These are phyloP conservation scores for Brachionus angularis DNA, from an alignment of 1,140 invertebrate species.

Conservation along the genomic window DNA sequence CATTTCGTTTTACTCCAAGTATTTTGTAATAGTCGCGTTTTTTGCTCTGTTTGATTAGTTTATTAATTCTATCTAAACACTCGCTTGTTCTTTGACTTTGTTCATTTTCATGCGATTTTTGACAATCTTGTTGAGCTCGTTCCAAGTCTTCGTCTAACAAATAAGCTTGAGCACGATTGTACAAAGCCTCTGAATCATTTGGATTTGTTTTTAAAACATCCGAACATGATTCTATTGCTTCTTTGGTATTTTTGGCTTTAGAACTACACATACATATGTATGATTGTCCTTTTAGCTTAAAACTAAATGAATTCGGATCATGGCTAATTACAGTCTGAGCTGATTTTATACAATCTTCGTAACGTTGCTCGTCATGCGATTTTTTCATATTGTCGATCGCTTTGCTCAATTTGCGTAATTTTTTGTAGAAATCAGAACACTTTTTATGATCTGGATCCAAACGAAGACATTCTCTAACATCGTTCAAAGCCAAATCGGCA, in stretches of 20 bases:
- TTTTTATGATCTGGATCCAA: slow-evolving; percentile 93
- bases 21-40: slow-evolving; percentile 94
- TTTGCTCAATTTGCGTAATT: slow-evolving; percentile 90
- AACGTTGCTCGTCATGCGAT: slow-evolving; percentile 67
- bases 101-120: slow-evolving; percentile 79
- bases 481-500: slow-evolving; percentile 80
- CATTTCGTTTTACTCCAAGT: slow-evolving; percentile 74
- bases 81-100: slow-evolving; percentile 77
- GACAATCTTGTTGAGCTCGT: slow-evolving; percentile 81
- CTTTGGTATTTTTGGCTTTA: slow-evolving; percentile 60
- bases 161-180: slow-evolving; percentile 87
- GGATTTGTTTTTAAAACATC: slow-evolving; percentile 71
- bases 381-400: slow-evolving; percentile 70
- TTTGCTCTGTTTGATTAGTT: slow-evolving; percentile 85
- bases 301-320: slow-evolving; percentile 69
- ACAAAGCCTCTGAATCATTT: slow-evolving; percentile 69
- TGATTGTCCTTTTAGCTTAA: slow-evolving; percentile 69
- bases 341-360: slow-evolving; percentile 69
- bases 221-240: slow-evolving; percentile 72
- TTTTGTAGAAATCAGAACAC: slow-evolving; percentile 94
- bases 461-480: slow-evolving; percentile 93
- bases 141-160: slow-evolving; percentile 83
- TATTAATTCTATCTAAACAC: slow-evolving; percentile 80
- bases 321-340: slow-evolving; percentile 66
- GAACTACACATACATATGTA: slow-evolving; percentile 57